phyloP scores from a whole-genome alignment of 2,888 invertebrate genomes.

The Melanophora roralis region DNA sequence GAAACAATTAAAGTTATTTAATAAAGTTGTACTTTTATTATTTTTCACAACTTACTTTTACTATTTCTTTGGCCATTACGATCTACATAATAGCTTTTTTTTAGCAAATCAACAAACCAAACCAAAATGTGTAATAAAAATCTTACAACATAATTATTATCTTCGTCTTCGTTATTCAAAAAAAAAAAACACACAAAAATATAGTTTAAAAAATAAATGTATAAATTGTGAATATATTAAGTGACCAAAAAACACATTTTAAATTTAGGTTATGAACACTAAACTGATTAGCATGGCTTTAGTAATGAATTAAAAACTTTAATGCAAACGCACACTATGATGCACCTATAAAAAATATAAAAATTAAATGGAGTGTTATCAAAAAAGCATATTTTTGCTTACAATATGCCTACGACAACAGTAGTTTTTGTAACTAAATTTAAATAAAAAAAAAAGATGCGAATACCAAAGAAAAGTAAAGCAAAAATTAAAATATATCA shows the following conservation, averaged over 20 bases:
- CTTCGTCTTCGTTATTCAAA: background rate
- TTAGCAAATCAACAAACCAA: conserved; percentile 10
- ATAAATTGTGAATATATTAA: background rate
- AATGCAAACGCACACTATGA: background rate
- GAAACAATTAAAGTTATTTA: conserved; percentile 11
- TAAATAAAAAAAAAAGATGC: conserved; percentile 31
- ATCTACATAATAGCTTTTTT: background rate
- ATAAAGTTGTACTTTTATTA: conserved; percentile 22
- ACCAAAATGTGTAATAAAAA: background rate
- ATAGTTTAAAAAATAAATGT: background rate
- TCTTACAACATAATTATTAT: conserved; percentile 38
- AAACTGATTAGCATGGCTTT: conserved; percentile 68
- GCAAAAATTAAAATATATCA: conserved; percentile 31
- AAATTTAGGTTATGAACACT: conserved; percentile 59
- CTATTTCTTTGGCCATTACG: background rate
- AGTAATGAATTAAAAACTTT: conserved; percentile 65
- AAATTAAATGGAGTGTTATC: too few species aligned
- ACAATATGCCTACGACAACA: conserved; percentile 15
- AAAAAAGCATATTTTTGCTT: conserved; percentile 43
- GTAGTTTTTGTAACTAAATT: conserved; percentile 20
- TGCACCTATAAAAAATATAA: background rate
- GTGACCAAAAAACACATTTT: conserved; percentile 12
- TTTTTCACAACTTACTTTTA: conserved; percentile 10
- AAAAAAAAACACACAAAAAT: conserved; percentile 8
- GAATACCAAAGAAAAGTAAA: conserved; percentile 42